phyloP scores from a whole-genome alignment of 2,113 vertebrate genomes.

The Pseudorasbora parva region DNA sequence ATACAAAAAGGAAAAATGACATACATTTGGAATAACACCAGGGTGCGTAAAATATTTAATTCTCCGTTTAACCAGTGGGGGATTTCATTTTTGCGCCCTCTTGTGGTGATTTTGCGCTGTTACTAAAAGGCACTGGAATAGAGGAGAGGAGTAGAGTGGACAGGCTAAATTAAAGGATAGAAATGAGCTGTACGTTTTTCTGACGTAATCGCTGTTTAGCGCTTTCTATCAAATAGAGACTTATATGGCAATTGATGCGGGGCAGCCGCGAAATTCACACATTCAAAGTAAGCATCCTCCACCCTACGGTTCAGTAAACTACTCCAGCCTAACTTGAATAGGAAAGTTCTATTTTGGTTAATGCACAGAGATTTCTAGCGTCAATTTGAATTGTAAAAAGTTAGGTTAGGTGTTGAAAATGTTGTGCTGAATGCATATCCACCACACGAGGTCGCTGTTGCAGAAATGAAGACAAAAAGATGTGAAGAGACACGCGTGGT shows the following conservation, averaged over 20 bases:
- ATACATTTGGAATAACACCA: too few relatives aligned
- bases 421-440: background rate
- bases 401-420: background rate
- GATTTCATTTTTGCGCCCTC: background rate
- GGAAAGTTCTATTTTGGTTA: too few relatives aligned
- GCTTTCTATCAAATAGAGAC: constrained; percentile 36
- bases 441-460: constrained; percentile 10
- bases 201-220: constrained; percentile 11
- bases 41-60: too few relatives aligned
- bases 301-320: background rate
- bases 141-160: too few relatives aligned
- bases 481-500: background rate
- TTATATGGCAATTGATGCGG: constrained; percentile 27
- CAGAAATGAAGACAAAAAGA: background rate
- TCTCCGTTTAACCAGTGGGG: too few relatives aligned
- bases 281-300: background rate
- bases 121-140: background rate
- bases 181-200: background rate
- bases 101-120: background rate
- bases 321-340: background rate
- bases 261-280: background rate
- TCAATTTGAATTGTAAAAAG: background rate
- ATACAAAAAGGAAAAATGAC: too few relatives aligned
- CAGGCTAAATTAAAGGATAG: background rate
- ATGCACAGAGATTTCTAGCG: background rate